Conservation (phyloP, 2,797 vertebrate species). For the Galaxias olidus region DNA sequence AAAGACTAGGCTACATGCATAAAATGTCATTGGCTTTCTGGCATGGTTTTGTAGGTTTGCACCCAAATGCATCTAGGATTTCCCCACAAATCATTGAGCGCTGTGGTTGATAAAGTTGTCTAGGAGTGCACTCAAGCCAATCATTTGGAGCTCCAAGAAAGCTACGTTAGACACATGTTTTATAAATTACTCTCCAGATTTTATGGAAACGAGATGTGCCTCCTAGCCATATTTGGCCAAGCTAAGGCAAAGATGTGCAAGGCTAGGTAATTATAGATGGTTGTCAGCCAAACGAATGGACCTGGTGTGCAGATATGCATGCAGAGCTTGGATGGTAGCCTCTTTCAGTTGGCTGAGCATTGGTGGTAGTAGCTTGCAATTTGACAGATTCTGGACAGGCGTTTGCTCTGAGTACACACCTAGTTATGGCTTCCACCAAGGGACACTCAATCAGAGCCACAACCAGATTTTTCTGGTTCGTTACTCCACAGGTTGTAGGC, state of each 20-base stretch:
- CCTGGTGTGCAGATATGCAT: slow-evolving; percentile 26
- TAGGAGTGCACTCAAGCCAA: slow-evolving; percentile 18
- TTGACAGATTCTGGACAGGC: slow-evolving; percentile 29
- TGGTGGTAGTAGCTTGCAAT: slow-evolving; percentile 32
- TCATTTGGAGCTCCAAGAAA: slow-evolving; percentile 24
- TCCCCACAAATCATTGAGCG: background rate
- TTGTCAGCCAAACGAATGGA: slow-evolving; percentile 26
- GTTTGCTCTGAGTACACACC: slow-evolving; percentile 5
- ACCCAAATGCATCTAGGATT: background rate
- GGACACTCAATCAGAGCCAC: background rate
- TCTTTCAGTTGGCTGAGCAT: slow-evolving; percentile 54
- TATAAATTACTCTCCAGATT: slow-evolving; percentile 27
- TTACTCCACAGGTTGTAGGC: too few relatives aligned
- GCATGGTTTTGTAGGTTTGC: background rate
- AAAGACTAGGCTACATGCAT: too few relatives aligned
- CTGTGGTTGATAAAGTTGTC: too few relatives aligned
- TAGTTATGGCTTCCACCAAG: background rate
- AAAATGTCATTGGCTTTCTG: background rate
- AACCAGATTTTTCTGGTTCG: too few relatives aligned
- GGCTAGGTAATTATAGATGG: slow-evolving; percentile 6
- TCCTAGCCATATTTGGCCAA: slow-evolving; percentile 12
- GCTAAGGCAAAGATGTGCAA: background rate
- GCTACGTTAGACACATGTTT: slow-evolving; percentile 31
- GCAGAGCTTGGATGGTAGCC: slow-evolving; percentile 45
- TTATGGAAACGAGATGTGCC: slow-evolving; percentile 29